Evolutionary conservation across 2,888 invertebrate genomes (phyloP).

Genomic region (Volucella zonaria): DNA sequence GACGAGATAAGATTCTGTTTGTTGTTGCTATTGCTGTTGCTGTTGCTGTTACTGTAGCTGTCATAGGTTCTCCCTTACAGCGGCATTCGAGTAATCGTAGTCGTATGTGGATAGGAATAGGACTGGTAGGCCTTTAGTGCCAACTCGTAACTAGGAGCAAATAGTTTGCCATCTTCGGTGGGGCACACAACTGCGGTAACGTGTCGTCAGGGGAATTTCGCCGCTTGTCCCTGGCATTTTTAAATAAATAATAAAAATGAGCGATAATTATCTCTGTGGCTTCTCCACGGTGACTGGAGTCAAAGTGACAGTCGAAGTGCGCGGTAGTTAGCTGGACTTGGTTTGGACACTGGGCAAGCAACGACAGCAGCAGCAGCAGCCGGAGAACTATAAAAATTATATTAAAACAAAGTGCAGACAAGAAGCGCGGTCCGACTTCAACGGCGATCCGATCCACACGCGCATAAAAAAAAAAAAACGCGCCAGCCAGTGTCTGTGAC

Average conservation of each 20-base stretch:
- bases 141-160: conserved; percentile 60
- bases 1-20: conserved; percentile 63
- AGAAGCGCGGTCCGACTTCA: conserved; percentile 58
- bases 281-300: conserved; percentile 23
- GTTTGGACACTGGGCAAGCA: no score
- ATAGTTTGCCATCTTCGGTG: conserved; percentile 59
- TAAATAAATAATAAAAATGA: conserved; percentile 74
- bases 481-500: conserved; percentile 48
- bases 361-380: not conserved
- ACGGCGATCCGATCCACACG: conserved; percentile 50
- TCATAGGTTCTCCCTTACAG: conserved; percentile 40
- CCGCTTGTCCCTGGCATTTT: conserved; percentile 71
- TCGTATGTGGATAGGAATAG: conserved; percentile 15
- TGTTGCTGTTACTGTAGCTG: conserved; percentile 6
- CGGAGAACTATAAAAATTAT: conserved; percentile 55
- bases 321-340: conserved; percentile 27
- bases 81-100: not conserved
- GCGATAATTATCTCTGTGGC: conserved; percentile 69
- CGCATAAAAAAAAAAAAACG: conserved; percentile 23
- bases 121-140: conserved; percentile 18
- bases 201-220: conserved; percentile 71
- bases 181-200: conserved; percentile 37
- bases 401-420: conserved; percentile 60
- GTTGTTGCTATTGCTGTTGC: conserved; percentile 9
- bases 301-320: not conserved